These are phyloP conservation scores for Physocephala rufipes DNA, from an alignment of 2,888 invertebrate species.

Conservation along the genomic window DNA sequence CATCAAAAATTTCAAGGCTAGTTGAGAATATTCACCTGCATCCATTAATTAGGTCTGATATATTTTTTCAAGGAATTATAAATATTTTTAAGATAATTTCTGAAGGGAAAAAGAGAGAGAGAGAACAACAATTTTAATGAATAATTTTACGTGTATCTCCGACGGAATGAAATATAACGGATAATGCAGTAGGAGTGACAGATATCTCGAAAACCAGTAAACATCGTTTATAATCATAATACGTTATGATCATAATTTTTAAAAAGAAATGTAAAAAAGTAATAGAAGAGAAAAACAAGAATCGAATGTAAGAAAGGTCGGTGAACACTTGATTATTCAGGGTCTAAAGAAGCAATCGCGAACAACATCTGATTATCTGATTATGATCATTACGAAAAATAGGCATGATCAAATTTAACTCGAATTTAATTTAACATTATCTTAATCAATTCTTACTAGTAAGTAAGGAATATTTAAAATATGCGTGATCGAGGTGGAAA, in stretches of 20 bases:
- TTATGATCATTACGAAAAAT: not conserved
- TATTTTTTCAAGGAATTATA: not conserved
- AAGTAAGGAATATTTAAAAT: not conserved
- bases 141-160: constrained; percentile 26
- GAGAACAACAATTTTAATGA: constrained; percentile 41
- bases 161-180: constrained; percentile 55
- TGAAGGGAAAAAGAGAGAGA: not conserved
- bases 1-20: not conserved
- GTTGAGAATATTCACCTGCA: constrained; percentile 23
- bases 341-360: no score
- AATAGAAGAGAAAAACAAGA: no score
- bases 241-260: not conserved
- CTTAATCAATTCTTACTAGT: not conserved
- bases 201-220: not conserved
- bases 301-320: no score
- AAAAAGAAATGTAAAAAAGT: not conserved
- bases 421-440: not conserved
- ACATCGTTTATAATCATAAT: no score
- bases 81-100: constrained; percentile 10
- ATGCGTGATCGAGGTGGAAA: no score
- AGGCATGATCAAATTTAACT: not conserved
- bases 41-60: not conserved
- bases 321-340: no score
- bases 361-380: not conserved
- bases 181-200: constrained; percentile 58